These are phyloP conservation scores for Oligia strigilis DNA, from an alignment of 2,888 invertebrate genomes.

Conservation along the genomic window DNA sequence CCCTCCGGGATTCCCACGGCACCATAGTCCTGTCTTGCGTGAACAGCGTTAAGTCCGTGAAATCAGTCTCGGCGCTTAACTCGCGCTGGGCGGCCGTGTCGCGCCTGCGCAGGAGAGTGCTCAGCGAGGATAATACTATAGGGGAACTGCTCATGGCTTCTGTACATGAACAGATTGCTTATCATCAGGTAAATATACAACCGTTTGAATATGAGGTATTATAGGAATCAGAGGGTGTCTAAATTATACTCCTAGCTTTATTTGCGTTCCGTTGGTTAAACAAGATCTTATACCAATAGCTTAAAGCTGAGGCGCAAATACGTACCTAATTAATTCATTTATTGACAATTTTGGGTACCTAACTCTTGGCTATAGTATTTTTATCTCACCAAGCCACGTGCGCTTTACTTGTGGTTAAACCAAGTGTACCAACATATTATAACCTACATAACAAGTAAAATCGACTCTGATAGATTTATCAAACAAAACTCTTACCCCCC, in stretches of 20 bases:
- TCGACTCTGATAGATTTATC: neutral
- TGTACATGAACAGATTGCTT: conserved; percentile 94
- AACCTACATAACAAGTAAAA: neutral
- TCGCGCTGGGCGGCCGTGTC: conserved; percentile 97
- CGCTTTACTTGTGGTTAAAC: neutral
- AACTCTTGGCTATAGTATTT: too few species aligned
- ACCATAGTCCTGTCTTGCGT: conserved; percentile 97
- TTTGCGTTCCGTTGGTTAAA: neutral
- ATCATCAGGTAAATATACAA: conserved; percentile 64
- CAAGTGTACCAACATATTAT: neutral
- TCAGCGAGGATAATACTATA: conserved; percentile 94
- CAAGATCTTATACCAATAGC: neutral
- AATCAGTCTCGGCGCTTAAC: conserved; percentile 96
- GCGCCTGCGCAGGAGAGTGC: conserved; percentile 95
- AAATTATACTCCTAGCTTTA: neutral
- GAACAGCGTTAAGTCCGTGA: conserved; percentile 94
- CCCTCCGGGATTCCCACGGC: conserved; percentile 96
- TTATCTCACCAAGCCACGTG: too few species aligned
- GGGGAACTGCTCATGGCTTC: conserved; percentile 96
- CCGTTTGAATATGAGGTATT: neutral
- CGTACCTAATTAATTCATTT: neutral
- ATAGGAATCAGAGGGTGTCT: neutral
- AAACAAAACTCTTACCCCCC: neutral
- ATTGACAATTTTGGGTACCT: neutral
- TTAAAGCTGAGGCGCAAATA: neutral